Percentiles rank a stretch among this genome's conserved stretches.
Evolutionary conservation across 2,797 vertebrate species (phyloP).

Genomic region (Sandelia bainsii): DNA sequence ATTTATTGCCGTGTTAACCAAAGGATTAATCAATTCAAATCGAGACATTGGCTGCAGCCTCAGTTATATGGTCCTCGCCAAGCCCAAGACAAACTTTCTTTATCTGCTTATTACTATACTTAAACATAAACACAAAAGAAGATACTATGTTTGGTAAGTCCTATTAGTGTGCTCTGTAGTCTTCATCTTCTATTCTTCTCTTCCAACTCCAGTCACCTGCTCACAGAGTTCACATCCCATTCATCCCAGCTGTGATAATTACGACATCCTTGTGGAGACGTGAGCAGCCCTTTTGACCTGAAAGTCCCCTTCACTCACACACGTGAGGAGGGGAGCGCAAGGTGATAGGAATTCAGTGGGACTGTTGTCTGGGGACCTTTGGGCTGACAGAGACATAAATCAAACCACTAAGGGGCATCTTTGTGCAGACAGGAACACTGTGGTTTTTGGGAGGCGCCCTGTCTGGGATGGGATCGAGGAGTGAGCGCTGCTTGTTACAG

Average conservation of each 20-base stretch:
- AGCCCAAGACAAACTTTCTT: not conserved
- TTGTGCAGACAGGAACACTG: not conserved
- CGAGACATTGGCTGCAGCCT: no score
- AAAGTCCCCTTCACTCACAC: slow-evolving; percentile 48
- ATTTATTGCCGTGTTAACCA: no score
- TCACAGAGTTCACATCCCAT: slow-evolving; percentile 58
- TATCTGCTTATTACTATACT: not conserved
- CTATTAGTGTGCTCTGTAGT: slow-evolving; percentile 7
- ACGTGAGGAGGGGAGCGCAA: not conserved
- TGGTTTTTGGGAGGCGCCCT: slow-evolving; percentile 11
- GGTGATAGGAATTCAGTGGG: slow-evolving; percentile 52
- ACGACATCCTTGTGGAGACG: slow-evolving; percentile 65
- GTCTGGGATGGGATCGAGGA: slow-evolving; percentile 49
- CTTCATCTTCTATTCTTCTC: slow-evolving; percentile 15
- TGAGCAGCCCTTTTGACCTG: slow-evolving; percentile 62
- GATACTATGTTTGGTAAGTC: not conserved
- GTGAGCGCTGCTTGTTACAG: slow-evolving; percentile 42
- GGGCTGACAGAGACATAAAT: slow-evolving; percentile 3
- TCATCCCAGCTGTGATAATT: slow-evolving; percentile 70
- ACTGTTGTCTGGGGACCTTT: slow-evolving; percentile 24
- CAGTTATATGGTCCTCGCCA: no score
- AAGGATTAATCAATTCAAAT: no score
- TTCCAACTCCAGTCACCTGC: slow-evolving; percentile 35
- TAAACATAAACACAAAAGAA: not conserved
- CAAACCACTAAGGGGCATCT: slow-evolving; percentile 4